Conservation (phyloP, 2,113 vertebrate genomes). For the Lates calcarifer region DNA sequence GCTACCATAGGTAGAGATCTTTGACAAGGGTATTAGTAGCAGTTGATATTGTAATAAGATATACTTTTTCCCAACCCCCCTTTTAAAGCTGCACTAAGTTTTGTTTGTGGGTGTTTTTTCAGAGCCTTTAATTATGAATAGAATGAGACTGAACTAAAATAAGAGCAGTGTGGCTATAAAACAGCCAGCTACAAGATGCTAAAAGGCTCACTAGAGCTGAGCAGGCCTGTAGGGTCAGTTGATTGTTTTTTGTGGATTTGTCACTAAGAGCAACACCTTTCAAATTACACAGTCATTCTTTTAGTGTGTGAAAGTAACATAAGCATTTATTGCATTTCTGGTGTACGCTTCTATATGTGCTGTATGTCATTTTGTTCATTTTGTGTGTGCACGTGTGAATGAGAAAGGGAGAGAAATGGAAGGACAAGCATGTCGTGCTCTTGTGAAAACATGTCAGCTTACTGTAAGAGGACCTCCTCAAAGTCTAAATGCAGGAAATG, state of each 20-base stretch:
- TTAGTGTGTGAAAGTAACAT: background rate
- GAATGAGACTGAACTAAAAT: background rate
- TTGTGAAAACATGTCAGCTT: constrained; percentile 14
- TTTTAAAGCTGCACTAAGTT: constrained; percentile 5
- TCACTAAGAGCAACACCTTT: no score
- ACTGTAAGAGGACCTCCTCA: background rate
- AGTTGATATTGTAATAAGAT: background rate
- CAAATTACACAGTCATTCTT: no score
- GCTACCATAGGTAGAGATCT: no score
- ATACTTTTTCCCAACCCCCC: background rate
- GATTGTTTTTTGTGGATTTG: no score
- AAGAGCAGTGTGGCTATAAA: no score
- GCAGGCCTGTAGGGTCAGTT: no score
- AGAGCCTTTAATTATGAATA: background rate
- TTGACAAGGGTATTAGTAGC: background rate
- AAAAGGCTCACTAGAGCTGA: no score
- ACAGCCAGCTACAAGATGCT: constrained; percentile 5
- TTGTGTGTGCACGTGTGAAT: background rate
- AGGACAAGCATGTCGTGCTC: background rate
- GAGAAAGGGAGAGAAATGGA: background rate
- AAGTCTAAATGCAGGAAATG: constrained; percentile 14
- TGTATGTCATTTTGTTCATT: no score
- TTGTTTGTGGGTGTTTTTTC: background rate
- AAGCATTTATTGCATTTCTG: background rate
- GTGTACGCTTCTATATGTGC: background rate